phyloP scores from a whole-genome alignment of 2,113 vertebrate species.

The Azemiops feae region DNA sequence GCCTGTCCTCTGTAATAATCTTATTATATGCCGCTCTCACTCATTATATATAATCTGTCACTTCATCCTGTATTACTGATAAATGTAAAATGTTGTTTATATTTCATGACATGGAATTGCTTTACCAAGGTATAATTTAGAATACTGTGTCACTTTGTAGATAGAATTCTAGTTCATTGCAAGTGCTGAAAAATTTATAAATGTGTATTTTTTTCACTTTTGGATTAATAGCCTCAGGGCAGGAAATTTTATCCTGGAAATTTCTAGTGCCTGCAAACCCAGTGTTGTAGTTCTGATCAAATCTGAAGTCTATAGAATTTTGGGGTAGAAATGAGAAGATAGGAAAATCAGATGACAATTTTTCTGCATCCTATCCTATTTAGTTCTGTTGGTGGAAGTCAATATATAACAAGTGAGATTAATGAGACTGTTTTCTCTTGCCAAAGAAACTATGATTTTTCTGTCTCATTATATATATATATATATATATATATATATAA shows the following conservation, averaged over 20 bases:
- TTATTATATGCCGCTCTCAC: background rate
- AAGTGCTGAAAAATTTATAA: background rate
- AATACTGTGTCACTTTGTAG: background rate
- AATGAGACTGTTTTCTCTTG: background rate
- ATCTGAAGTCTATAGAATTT: background rate
- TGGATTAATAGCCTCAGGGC: background rate
- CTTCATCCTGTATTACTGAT: background rate
- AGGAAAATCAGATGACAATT: background rate
- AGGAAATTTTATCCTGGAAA: background rate
- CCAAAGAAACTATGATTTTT: background rate
- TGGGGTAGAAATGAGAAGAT: background rate
- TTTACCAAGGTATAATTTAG: background rate
- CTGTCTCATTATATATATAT: background rate
- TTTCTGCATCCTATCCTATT: background rate
- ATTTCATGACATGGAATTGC: background rate
- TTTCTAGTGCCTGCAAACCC: background rate
- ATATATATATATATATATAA: too few relatives aligned
- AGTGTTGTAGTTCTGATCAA: background rate
- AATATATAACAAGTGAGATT: background rate
- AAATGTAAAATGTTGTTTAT: background rate
- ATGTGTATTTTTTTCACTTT: background rate
- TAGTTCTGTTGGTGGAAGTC: background rate
- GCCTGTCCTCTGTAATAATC: background rate
- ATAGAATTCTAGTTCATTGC: background rate
- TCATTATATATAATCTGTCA: background rate